A percentile compares a stretch with the other conserved stretches of the same genome.
phyloP scores from a whole-genome alignment of 2,113 vertebrate genomes.

The Alethe diademata region DNA sequence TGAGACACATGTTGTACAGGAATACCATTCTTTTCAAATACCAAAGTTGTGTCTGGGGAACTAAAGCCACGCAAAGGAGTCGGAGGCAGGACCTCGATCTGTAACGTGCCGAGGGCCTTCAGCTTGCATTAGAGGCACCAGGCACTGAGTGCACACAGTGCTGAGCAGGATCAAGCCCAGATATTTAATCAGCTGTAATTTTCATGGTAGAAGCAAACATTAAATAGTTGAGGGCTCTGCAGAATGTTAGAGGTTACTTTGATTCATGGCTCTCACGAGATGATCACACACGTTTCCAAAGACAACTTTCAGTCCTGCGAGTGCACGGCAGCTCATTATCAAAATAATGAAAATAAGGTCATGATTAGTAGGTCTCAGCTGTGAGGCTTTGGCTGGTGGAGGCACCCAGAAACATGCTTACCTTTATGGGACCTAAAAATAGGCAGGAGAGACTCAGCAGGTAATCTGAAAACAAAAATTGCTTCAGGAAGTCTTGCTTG shows the following conservation, averaged over 20 bases:
- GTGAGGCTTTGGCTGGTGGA: background rate
- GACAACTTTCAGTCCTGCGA: background rate
- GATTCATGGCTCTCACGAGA: background rate
- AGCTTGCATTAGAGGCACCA: background rate
- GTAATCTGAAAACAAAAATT: background rate
- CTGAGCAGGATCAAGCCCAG: conserved; percentile 10
- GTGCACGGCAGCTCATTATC: background rate
- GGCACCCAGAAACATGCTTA: background rate
- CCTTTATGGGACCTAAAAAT: background rate
- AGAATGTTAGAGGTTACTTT: conserved; percentile 27
- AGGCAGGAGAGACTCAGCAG: background rate
- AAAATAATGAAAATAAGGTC: conserved; percentile 4
- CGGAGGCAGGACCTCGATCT: background rate
- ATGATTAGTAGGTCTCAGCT: background rate
- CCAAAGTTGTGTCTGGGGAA: conserved; percentile 60
- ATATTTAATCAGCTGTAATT: conserved; percentile 33
- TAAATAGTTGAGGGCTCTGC: conserved; percentile 26
- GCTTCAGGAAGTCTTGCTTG: background rate
- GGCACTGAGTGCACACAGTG: background rate
- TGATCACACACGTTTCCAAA: background rate
- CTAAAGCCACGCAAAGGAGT: conserved; percentile 53
- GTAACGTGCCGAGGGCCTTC: background rate
- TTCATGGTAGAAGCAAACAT: background rate
- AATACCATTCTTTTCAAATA: conserved; percentile 71
- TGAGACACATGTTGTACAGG: conserved; percentile 71